Evolutionary conservation across 2,888 invertebrate species (phyloP).

Genomic region (Lepidonotus clava): DNA sequence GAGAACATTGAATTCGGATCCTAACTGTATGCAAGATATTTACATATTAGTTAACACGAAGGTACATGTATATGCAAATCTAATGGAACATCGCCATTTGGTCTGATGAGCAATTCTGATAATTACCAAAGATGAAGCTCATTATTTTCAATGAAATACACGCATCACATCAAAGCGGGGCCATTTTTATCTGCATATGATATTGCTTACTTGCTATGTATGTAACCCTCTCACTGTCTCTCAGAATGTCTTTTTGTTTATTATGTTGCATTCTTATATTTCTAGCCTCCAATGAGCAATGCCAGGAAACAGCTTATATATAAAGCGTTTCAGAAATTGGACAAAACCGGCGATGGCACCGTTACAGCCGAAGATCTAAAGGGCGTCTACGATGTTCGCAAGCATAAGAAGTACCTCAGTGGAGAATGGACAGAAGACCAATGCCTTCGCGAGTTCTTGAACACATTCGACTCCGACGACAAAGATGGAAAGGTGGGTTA

Average conservation of each 20-base stretch:
- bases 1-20: too few species aligned
- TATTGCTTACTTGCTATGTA: too few species aligned
- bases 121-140: too few species aligned
- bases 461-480: slow-evolving; percentile 84
- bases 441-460: slow-evolving; percentile 89
- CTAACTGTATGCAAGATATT: too few species aligned
- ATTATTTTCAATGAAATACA: too few species aligned
- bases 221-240: too few species aligned
- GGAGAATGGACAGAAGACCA: slow-evolving; percentile 92
- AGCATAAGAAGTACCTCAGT: slow-evolving; percentile 90
- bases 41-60: too few species aligned
- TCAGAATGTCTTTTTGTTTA: neutral
- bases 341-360: slow-evolving; percentile 89
- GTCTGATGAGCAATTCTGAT: too few species aligned
- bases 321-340: slow-evolving; percentile 91
- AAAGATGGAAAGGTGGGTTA: slow-evolving; percentile 62
- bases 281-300: slow-evolving; percentile 91
- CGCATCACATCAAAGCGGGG: too few species aligned
- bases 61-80: too few species aligned
- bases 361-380: slow-evolving; percentile 83
- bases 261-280: neutral
- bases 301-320: slow-evolving; percentile 87
- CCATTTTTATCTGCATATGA: too few species aligned
- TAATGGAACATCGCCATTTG: too few species aligned
- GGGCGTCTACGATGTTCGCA: slow-evolving; percentile 61